Evolutionary conservation across 2,113 vertebrate species (phyloP), one percentile per base, ranked within the genome.

Genomic region (Micronisus gabar): DNA sequence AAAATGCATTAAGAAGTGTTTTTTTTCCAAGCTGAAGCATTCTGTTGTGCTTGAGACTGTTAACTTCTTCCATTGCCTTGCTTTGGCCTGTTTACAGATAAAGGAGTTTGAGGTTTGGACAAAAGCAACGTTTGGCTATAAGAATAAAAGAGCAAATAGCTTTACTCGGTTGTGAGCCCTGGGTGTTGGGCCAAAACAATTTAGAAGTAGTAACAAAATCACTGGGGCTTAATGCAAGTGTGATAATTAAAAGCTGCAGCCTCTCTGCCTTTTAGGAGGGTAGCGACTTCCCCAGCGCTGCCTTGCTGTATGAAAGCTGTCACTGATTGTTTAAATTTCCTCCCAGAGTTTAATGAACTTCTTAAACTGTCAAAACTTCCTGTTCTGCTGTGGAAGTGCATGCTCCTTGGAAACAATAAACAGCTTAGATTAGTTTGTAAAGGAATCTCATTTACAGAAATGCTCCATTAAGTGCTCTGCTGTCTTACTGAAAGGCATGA

Each of bases 221-320:
- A 21, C 59, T 92, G 86, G 67, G 84, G 58, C 45, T 94, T 76
- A 88, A 90, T 96, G 95, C 81, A 83, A 95, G 84, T 83, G 93
- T 86, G 86, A 94, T 96, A 97, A 97, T 97, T 97, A 62, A 94
- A 97, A 97, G 95, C 96, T 97, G 91, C 94, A 95, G 94, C 92
- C 53, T 93, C 76, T 45, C 85, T 66, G 88, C 79, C 43, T 96
- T 45, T 89, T 82, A 3, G 20, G 75, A 88, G 92, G 52, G 88
- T 36, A 90, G 79, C 1, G 7, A 81, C 48, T 94, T 70, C 95
- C 66, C 75, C 52, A 9, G 45, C 6, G 9, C 74, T 89, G 73
- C 78, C 73, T 62, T 80, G 85, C 95, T 71, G 67, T 56, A 81
- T 36, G 90, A 96, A 91, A 95, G 71, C 82, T 94, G 93, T 73